Percentiles rank a stretch among this genome's conserved stretches.
Conservation (phyloP, 2,113 vertebrate species). For the Tiliqua scincoides region DNA sequence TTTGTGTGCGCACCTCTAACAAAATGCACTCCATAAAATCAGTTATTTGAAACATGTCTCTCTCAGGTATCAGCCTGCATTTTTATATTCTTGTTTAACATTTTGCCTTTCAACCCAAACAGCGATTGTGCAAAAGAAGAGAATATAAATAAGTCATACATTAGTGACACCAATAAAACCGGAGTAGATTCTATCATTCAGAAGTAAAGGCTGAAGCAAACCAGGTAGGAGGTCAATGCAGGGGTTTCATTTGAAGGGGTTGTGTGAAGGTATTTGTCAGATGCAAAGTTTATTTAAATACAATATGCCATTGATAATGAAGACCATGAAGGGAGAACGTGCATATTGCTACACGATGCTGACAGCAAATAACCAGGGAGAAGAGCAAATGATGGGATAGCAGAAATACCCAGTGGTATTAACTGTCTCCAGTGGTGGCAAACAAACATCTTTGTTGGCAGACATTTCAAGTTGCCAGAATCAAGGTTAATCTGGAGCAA, state of each 20-base stretch:
- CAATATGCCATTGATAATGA: slow-evolving; percentile 51
- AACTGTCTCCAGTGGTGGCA: background rate
- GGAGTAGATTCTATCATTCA: slow-evolving; percentile 18
- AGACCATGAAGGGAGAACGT: slow-evolving; percentile 39
- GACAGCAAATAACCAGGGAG: slow-evolving; percentile 24
- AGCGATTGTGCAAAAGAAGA: no score
- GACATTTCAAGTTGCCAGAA: background rate
- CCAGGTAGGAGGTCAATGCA: background rate
- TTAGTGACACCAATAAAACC: background rate
- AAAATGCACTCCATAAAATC: background rate
- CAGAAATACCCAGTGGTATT: slow-evolving; percentile 10
- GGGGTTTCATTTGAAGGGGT: slow-evolving; percentile 10
- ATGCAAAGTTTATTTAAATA: slow-evolving; percentile 52
- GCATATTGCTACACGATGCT: slow-evolving; percentile 29
- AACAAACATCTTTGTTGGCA: background rate
- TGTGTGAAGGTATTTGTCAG: slow-evolving; percentile 53
- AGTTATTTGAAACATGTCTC: background rate
- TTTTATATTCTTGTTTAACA: background rate
- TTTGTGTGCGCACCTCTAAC: background rate
- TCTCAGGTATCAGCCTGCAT: background rate
- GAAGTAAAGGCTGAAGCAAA: background rate
- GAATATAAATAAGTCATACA: background rate
- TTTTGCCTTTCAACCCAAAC: accelerated
- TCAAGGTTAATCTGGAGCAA: background rate
- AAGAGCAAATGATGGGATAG: background rate